Conservation (phyloP, 2,113 vertebrate species). For the Cephalophus harveyi region DNA sequence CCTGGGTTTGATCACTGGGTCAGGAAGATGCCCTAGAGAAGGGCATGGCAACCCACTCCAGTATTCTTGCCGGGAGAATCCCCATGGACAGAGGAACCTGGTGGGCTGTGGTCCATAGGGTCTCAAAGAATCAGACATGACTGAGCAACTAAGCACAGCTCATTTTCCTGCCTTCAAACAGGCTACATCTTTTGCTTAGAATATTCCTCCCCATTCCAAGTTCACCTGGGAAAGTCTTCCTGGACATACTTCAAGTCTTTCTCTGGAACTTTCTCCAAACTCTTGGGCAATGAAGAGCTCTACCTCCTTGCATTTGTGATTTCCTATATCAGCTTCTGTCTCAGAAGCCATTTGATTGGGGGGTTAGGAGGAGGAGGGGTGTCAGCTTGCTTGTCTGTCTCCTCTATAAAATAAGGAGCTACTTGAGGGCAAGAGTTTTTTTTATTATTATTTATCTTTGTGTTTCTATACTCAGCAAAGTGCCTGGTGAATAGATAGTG, state of each 20-base stretch:
- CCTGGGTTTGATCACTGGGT: not conserved
- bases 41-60: not conserved
- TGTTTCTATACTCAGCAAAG: not conserved
- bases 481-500: not conserved
- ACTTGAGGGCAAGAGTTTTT: not conserved
- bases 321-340: not conserved
- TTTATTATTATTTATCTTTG: not conserved
- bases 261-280: not conserved
- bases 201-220: not conserved
- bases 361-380: not conserved
- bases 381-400: not conserved
- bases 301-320: not conserved
- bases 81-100: not conserved
- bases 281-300: not conserved
- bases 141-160: not conserved
- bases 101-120: not conserved
- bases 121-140: not conserved
- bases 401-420: not conserved
- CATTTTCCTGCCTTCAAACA: not conserved
- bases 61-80: not conserved
- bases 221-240: not conserved
- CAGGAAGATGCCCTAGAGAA: not conserved
- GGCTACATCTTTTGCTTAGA: not conserved
- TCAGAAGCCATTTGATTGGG: not conserved
- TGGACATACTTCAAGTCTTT: not conserved